Base-by-base conservation (phyloP, 2,113 vertebrate genomes). In the Tragelaphus buxtoni region DNA sequence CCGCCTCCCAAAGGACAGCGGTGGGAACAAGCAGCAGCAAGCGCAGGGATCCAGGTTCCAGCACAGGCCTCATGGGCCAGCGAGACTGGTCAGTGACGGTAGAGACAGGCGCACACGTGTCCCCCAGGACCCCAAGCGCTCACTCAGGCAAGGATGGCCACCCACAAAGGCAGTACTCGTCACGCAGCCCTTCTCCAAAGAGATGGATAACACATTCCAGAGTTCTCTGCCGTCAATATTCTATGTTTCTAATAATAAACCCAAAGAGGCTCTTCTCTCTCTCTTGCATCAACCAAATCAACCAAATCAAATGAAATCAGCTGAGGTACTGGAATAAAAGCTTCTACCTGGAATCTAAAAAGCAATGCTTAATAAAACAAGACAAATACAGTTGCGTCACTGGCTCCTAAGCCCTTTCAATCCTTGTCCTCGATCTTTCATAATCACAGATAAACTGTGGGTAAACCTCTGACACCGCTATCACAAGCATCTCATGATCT, bases 251-350 rank as follows among this genome's bases (percentile, higher is more conserved):
- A 86, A 28, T 35, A 58, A 69, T 7, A 14, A 63, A 47, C 61
- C 69, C 89, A 45, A 83, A 32, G 30, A 35, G 42, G 30, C 61
- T 55, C 69, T 53, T 69, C 35, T 53, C 84, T 61, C n/a, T 96
- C n/a, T 87, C 55, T 39, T 42, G 7, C 45, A 77, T 65, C 91
- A 97, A 39, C 60, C 56, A 94, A 94, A 77, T 74, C 91, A 97
- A 39, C 60, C 56, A 94, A 94, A 93, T 26, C 83, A 81, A 93
- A n/a, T 7, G 16, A 89, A 93, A 49, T 91, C 79, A 87, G 30
- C 16, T 51, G 24, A 80, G 35, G 4, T 45, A 47, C 85, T 69
- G 32, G 4, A 91, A 86, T 17, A 80, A 58, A 96, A 85, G 9
- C 22, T 65, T 39, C 61, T n/a, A 74, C 55, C 32, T 53, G 17